Conservation (phyloP, 2,888 invertebrate genomes). For the Acrobasis repandana region DNA sequence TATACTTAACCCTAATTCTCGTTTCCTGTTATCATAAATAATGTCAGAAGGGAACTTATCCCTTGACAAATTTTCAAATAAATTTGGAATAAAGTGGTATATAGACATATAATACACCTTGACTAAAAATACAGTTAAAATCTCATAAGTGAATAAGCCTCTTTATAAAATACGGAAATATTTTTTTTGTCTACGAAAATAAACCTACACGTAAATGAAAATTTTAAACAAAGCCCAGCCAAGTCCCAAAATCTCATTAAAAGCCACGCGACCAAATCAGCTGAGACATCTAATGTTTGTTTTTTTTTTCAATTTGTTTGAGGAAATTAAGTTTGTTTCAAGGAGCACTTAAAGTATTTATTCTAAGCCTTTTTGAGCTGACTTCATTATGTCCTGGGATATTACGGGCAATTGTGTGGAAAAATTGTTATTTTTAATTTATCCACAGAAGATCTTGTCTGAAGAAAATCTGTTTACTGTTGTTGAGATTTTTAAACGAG, state of each 20-base stretch:
- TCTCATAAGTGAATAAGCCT: too few species aligned
- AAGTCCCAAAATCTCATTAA: slow-evolving; percentile 7
- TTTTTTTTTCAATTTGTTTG: slow-evolving; percentile 51
- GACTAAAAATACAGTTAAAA: too few species aligned
- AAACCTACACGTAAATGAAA: too few species aligned
- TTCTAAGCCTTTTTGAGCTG: slow-evolving; percentile 49
- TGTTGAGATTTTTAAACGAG: not conserved
- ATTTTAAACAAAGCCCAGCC: not conserved
- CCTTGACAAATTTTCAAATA: too few species aligned
- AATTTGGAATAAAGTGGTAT: too few species aligned
- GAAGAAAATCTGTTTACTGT: not conserved
- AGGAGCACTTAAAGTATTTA: slow-evolving; percentile 54
- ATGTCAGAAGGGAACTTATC: too few species aligned
- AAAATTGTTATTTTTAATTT: slow-evolving; percentile 11
- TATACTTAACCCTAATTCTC: too few species aligned
- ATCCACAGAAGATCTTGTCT: not conserved
- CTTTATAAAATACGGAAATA: too few species aligned
- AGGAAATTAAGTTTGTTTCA: slow-evolving; percentile 59
- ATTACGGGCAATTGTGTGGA: slow-evolving; percentile 9
- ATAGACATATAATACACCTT: too few species aligned
- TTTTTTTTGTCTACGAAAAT: too few species aligned
- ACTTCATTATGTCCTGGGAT: not conserved
- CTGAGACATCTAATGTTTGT: slow-evolving; percentile 12
- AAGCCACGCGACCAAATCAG: slow-evolving; percentile 11
- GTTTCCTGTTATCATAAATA: too few species aligned